Base-by-base conservation (phyloP, 1,140 invertebrate genomes). In the Hetaerina americana region DNA sequence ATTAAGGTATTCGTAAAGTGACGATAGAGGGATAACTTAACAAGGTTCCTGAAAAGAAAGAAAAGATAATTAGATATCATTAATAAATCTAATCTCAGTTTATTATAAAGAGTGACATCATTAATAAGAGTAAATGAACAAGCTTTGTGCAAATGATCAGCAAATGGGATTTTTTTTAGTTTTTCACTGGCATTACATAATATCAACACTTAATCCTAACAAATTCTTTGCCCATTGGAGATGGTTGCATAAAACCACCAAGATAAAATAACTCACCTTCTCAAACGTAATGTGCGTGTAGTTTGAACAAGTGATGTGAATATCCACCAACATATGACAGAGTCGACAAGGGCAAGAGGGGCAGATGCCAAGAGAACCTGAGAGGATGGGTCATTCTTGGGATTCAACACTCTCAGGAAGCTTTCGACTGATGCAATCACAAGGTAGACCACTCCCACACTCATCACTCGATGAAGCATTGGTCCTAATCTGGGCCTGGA, bases 1-100 rank as follows among this genome's bases (percentile, higher is more conserved):
- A 93, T 91, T 71, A 97, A 84, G 15, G 93, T 94, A 82, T 96
- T 96, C 29, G 94, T 96, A 80, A 97, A 97, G 82, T 97, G 92
- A 75, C 89, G 85, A 82, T 97, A 97, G 49, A 97, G 81, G 18
- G 89, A 85, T n/a, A 97, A 81, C 82, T 97, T 97, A 71, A 96
- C 90, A 77, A 92, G 83, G 81, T 94, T 93, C 78, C 88, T 89
- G 80, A 67, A 86, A 84, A 73, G 78, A 78, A 74, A 73, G 49
- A 75, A 75, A 29, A 74, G 26, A 73, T 68, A 22, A 25, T 68
- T 22, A 22, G 28, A 28, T 68, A 15, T 68, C 15, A 15, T 12
- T 31, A 22, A n/a, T n/a, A n/a, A n/a, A n/a, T n/a, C n/a, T n/a
- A n/a, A n/a, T n/a, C n/a, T n/a, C n/a, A n/a, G n/a, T n/a, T n/a